phyloP scores from a whole-genome alignment of 2,888 invertebrate species.

The Leucoma salicis region DNA sequence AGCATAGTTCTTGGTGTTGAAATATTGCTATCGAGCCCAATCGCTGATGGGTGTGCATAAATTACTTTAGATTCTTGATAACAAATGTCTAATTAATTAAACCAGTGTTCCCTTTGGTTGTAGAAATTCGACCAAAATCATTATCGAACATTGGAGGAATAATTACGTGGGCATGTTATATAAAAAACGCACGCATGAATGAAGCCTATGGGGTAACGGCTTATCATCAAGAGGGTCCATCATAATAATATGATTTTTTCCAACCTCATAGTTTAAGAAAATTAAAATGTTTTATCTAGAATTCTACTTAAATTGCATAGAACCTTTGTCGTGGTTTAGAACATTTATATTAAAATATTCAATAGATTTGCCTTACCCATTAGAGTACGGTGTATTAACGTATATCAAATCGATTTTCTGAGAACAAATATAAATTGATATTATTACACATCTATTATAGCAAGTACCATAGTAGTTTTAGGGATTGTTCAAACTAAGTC shows the following conservation, averaged over 20 bases:
- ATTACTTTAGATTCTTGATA: constrained; percentile 27
- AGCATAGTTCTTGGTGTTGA: constrained; percentile 44
- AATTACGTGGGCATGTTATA: too few relatives aligned
- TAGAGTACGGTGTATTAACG: background rate
- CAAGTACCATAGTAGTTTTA: background rate
- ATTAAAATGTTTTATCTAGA: too few relatives aligned
- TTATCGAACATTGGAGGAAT: too few relatives aligned
- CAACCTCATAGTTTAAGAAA: too few relatives aligned
- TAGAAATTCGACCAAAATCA: too few relatives aligned
- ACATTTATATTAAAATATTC: constrained; percentile 5
- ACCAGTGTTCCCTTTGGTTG: too few relatives aligned
- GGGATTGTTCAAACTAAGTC: background rate
- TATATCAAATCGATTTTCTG: constrained; percentile 13
- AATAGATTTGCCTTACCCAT: background rate
- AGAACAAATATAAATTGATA: constrained; percentile 12
- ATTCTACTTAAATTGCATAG: background rate
- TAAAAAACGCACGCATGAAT: too few relatives aligned
- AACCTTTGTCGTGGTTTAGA: constrained; percentile 2
- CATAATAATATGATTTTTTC: too few relatives aligned
- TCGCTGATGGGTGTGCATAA: constrained; percentile 40
- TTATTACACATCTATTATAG: constrained; percentile 6
- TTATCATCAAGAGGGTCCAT: too few relatives aligned
- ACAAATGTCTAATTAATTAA: constrained; percentile 22
- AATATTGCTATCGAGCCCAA: constrained; percentile 40
- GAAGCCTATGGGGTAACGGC: too few relatives aligned